Conservation (phyloP, 2,113 vertebrate genomes). For the Brachionichthys hirsutus region DNA sequence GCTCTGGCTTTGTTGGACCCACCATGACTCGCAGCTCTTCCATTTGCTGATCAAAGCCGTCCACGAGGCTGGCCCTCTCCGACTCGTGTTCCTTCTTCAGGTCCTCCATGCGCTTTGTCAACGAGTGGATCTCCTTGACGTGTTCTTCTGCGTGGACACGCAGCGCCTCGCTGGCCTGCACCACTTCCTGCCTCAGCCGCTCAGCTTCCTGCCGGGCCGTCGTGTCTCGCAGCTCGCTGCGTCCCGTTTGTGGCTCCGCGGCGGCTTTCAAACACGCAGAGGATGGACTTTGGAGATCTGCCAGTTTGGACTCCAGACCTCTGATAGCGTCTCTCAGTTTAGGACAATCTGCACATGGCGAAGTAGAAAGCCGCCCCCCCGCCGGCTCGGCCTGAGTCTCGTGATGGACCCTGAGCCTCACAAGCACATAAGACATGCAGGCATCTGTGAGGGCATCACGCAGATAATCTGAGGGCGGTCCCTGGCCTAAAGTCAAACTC, state of each 20-base stretch:
- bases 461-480: conserved; percentile 57
- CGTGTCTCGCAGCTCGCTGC: conserved; percentile 70
- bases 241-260: conserved; percentile 36
- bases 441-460: conserved; percentile 71
- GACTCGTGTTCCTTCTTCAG: conserved; percentile 72
- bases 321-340: conserved; percentile 55
- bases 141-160: conserved; percentile 70
- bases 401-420: conserved; percentile 58
- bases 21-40: conserved; percentile 65
- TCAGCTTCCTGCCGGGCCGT: conserved; percentile 64
- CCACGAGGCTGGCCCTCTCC: conserved; percentile 58
- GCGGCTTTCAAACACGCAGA: conserved; percentile 25
- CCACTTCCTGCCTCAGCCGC: conserved; percentile 64
- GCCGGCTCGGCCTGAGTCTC: conserved; percentile 39
- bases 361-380: conserved; percentile 8
- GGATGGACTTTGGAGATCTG: conserved; percentile 47
- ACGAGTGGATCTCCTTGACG: conserved; percentile 71
- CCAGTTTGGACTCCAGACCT: conserved; percentile 60
- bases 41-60: conserved; percentile 70
- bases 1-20: conserved; percentile 12
- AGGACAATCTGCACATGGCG: conserved; percentile 62
- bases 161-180: conserved; percentile 65
- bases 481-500: conserved; percentile 27
- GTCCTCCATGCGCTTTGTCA: conserved; percentile 76
- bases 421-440: conserved; percentile 58